Base-by-base conservation (phyloP, 2,888 invertebrate species). In the Acanthococcus lagerstroemiae region DNA sequence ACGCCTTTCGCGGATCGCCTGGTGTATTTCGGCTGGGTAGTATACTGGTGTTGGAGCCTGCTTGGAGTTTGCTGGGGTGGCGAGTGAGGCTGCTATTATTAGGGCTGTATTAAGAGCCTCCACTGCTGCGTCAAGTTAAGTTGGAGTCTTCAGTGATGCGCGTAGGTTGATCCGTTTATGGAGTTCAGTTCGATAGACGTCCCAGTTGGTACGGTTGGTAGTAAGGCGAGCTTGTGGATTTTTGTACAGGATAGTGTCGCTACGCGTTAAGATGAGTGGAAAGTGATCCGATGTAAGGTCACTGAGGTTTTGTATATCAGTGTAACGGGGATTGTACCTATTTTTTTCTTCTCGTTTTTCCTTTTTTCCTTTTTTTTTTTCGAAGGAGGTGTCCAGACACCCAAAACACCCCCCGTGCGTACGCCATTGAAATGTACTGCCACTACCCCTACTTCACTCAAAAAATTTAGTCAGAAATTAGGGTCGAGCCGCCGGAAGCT, bases 251-350 rank as follows among this genome's bases (percentile, higher is more conserved):
- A 46, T 44, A 19, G 15, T 55, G 22, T 3, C 19, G 24, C 45
- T 60, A 12, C 63, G 6, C 21, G 67, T 63, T 27, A 63, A 17
- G 1, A 55, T 19, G 12, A 67, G 26, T 21, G 63, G 55, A 9
- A 48, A 55, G 30, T 67, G 67, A 45, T 65, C 67, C 21, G 67
- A 67, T 30, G 46, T 17, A 4, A 55, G 37, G 26, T 67, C 61
- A 15, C 52, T 5, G 5, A 52, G 17, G 19, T 19, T 55, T 0
- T 15, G 6, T 12, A 56, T 22, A 1, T 15, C 1, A 25, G 17
- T 24, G 44, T 50, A 67, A 25, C 55, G 9, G 37, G 57, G 45
- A 30, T 30, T 30, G 37, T n/a, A n/a, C n/a, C n/a, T n/a, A n/a
- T n/a, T n/a, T n/a, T n/a, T n/a, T n/a, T n/a, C n/a, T n/a, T n/a